Percentiles rank a stretch among this genome's conserved stretches.
These are phyloP conservation scores for Chirona hameri DNA, from an alignment of 2,888 invertebrate species.

Conservation along the genomic window DNA sequence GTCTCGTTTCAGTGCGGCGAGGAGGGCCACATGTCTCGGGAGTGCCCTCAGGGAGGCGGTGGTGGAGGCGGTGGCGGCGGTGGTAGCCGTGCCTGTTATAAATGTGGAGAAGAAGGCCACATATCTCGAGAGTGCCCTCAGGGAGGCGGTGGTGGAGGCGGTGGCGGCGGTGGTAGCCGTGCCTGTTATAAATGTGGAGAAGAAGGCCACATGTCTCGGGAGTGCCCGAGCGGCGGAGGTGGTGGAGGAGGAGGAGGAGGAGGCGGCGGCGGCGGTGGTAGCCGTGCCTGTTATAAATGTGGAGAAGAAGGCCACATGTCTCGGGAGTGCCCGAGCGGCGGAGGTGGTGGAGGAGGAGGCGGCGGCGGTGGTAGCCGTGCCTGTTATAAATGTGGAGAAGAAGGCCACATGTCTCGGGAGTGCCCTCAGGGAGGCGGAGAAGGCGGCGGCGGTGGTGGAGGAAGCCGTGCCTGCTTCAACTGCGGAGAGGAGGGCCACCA, in stretches of 20 bases:
- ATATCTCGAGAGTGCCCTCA: constrained; percentile 37
- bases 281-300: constrained; percentile 34
- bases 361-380: constrained; percentile 32
- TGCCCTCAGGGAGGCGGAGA: constrained; percentile 34
- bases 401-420: constrained; percentile 37
- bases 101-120: constrained; percentile 37
- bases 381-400: constrained; percentile 27
- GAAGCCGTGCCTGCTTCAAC: constrained; percentile 34
- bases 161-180: constrained; percentile 7
- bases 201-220: constrained; percentile 35
- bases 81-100: constrained; percentile 28
- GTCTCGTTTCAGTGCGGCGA: not conserved
- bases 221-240: constrained; percentile 26
- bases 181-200: constrained; percentile 37
- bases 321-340: constrained; percentile 34
- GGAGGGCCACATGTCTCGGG: not conserved
- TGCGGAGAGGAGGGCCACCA: constrained; percentile 38
- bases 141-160: constrained; percentile 6
- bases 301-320: constrained; percentile 37
- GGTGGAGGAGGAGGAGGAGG: not conserved
- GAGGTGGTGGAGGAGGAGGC: not conserved
- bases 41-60: not conserved
- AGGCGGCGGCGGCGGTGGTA: not conserved
- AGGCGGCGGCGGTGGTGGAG: constrained; percentile 8
- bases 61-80: constrained; percentile 26